Evolutionary conservation across 2,113 vertebrate genomes (phyloP).

Genomic region (Tragelaphus buxtoni): DNA sequence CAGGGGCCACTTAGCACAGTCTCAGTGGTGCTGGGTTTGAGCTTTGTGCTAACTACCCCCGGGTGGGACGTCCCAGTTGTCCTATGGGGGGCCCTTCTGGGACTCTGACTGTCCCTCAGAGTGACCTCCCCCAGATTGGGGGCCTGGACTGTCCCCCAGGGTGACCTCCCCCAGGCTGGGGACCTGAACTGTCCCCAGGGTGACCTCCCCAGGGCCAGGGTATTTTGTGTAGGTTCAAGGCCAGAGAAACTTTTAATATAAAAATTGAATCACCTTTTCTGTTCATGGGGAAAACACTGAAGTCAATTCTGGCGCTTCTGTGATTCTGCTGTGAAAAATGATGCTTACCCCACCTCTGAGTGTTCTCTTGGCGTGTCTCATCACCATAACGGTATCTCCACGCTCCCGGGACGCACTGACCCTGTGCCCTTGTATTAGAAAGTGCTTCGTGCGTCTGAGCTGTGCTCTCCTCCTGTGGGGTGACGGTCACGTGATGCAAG

Average conservation of each 20-base stretch:
- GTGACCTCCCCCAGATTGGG: no score
- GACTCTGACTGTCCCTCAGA: background rate
- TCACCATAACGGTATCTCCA: accelerated
- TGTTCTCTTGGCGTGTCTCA: background rate
- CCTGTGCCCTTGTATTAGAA: background rate
- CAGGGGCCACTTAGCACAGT: background rate
- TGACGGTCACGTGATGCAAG: accelerated
- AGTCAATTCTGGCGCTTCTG: background rate
- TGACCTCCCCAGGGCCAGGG: background rate
- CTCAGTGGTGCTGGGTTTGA: background rate
- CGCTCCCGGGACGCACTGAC: accelerated
- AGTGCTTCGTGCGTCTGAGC: accelerated
- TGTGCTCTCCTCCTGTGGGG: accelerated
- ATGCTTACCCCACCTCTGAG: accelerated
- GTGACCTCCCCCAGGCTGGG: background rate
- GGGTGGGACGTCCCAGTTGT: accelerated
- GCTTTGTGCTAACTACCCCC: background rate
- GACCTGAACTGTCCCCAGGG: background rate
- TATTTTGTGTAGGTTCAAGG: background rate
- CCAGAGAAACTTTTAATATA: background rate
- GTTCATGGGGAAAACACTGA: background rate
- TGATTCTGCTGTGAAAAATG: background rate
- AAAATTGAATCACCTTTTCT: background rate
- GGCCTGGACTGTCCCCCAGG: accelerated
- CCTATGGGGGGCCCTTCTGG: background rate